These are phyloP conservation scores for Coendou prehensilis DNA, from an alignment of 2,797 vertebrate genomes.

Conservation along the genomic window DNA sequence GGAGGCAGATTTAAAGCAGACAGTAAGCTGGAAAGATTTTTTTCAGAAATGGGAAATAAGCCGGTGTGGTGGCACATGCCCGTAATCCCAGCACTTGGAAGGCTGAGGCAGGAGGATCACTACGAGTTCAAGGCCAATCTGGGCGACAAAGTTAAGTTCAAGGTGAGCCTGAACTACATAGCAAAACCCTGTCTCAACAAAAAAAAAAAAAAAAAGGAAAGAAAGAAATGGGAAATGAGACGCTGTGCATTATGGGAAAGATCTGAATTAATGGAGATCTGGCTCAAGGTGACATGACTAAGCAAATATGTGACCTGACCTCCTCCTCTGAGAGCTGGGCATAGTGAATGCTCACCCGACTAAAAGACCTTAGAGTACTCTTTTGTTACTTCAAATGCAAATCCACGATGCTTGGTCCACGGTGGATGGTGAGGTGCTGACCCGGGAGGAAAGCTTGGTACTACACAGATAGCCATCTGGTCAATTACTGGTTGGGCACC, in stretches of 20 bases:
- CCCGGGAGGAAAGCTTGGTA: neutral
- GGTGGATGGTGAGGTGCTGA: neutral
- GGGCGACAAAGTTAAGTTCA: neutral
- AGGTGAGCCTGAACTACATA: neutral
- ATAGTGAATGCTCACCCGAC: slow-evolving; percentile 1
- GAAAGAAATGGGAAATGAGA: slow-evolving; percentile 16
- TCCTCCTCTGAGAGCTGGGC: neutral
- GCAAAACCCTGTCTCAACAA: neutral
- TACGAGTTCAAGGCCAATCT: neutral
- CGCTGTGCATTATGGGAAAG: neutral
- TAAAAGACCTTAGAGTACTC: neutral
- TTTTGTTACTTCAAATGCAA: slow-evolving; percentile 55
- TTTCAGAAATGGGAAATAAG: slow-evolving; percentile 40
- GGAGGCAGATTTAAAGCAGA: slow-evolving; percentile 49
- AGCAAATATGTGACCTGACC: slow-evolving; percentile 48
- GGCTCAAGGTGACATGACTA: slow-evolving; percentile 28
- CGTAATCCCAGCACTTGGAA: neutral
- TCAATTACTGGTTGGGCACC: neutral
- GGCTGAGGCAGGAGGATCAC: neutral
- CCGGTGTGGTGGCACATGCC: neutral
- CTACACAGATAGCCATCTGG: neutral
- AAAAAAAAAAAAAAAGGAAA: no score
- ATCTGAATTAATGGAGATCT: slow-evolving; percentile 51
- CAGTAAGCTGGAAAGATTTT: slow-evolving; percentile 2
- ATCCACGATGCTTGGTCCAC: neutral